These are phyloP conservation scores for Anthrax anthrax DNA, from an alignment of 2,888 invertebrate genomes.

Conservation along the genomic window DNA sequence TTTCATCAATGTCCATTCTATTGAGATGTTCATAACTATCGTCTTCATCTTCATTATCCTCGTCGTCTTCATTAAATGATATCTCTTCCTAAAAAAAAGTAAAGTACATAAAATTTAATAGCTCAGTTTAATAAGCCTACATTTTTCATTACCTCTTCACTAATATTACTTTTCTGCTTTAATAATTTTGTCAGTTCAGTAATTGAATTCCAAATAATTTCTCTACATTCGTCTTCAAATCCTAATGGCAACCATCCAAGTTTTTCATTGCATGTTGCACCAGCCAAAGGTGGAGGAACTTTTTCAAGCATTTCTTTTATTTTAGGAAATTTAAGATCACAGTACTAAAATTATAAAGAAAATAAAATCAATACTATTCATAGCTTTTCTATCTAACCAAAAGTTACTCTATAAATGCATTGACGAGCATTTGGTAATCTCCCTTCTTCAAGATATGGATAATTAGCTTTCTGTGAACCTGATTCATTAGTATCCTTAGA, in stretches of 20 bases:
- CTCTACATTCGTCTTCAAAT: slow-evolving; percentile 54
- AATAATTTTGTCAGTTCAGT: slow-evolving; percentile 47
- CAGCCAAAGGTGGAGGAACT: slow-evolving; percentile 44
- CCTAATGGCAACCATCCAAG: slow-evolving; percentile 66
- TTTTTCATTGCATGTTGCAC: slow-evolving; percentile 51
- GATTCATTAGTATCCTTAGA: background rate
- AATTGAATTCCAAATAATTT: slow-evolving; percentile 38
- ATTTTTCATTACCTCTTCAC: slow-evolving; percentile 1
- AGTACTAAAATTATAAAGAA: slow-evolving; percentile 39
- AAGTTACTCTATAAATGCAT: slow-evolving; percentile 70
- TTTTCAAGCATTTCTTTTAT: slow-evolving; percentile 60
- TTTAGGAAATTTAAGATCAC: slow-evolving; percentile 65
- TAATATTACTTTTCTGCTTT: slow-evolving; percentile 17
- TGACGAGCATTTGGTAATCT: slow-evolving; percentile 68
- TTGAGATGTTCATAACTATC: background rate
- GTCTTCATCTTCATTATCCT: background rate
- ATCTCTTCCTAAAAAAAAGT: background rate
- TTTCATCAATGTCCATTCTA: background rate
- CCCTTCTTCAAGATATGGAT: slow-evolving; percentile 49
- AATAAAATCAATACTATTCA: background rate
- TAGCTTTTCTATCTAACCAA: background rate
- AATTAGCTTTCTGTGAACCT: slow-evolving; percentile 23
- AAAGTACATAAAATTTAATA: background rate
- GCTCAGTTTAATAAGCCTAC: background rate
- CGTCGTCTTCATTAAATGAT: slow-evolving; percentile 1